Evolutionary conservation across 2,797 vertebrate genomes (phyloP).

Genomic region (Mormyrops attenuatus): DNA sequence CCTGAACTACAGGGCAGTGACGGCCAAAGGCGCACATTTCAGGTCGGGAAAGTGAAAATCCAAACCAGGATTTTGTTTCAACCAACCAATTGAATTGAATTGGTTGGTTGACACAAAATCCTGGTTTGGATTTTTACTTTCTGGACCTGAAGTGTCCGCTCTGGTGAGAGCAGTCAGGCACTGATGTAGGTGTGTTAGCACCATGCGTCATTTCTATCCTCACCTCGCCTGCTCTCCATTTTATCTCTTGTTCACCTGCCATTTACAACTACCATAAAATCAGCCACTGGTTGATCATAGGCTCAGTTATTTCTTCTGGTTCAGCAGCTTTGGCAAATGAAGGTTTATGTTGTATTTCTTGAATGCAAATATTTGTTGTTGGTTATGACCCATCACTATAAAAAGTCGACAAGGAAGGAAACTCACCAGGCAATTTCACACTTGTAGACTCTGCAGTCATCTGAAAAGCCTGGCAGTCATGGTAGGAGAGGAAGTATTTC

Average conservation of each 20-base stretch:
- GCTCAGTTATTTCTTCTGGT: neutral
- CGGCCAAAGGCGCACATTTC: neutral
- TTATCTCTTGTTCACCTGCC: neutral
- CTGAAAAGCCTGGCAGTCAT: neutral
- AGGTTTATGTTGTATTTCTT: neutral
- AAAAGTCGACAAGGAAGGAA: neutral
- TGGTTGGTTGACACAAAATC: too few species aligned
- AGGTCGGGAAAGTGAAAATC: neutral
- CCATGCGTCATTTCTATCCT: neutral
- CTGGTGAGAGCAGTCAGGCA: neutral
- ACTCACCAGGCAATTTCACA: conserved; percentile 15
- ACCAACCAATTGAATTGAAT: too few species aligned
- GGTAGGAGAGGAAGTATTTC: conserved; percentile 12
- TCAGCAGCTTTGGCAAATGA: neutral
- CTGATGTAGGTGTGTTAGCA: neutral
- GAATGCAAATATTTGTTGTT: neutral
- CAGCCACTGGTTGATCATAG: neutral
- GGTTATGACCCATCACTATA: neutral
- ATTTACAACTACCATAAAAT: neutral
- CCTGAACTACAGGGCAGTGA: neutral
- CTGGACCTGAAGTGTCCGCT: neutral
- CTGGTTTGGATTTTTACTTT: too few species aligned
- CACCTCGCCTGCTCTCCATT: neutral
- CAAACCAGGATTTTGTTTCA: neutral
- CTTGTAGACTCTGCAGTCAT: neutral